Base-by-base conservation (phyloP, 1,140 invertebrate species). In the Camponotus floridanus region DNA sequence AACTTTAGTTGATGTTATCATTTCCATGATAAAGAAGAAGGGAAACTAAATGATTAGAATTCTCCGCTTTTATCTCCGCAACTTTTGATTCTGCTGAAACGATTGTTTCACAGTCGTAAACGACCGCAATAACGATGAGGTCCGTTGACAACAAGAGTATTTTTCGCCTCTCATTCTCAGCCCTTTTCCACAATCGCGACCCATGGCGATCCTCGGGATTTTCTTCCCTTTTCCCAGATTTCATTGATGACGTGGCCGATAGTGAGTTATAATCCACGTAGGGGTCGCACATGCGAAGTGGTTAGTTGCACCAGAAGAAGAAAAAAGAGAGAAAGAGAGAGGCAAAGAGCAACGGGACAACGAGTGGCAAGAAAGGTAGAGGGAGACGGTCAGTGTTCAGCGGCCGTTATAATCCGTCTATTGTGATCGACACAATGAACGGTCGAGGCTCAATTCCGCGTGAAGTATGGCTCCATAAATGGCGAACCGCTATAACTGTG, bases 351-450 rank as follows among this genome's bases (percentile, higher is more conserved):
- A 51, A 48, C 13, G 48, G 48, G 15, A 15, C 48, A 51, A 13
- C 36, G 3, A 57, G 31, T 5, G 55, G 61, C 8, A 13, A 81
- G 70, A 67, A 70, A 81, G 59, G 45, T 57, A 51, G 70, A 87
- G 65, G 70, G 45, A 64, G 74, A 87, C 21, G 86, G 85, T 76
- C 79, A 64, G 71, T 90, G 87, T 88, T 91, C 91, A 90, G 86
- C 88, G 89, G 81, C 84, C 87, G 91, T 90, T 92, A 92, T 92
- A 92, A 92, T 92, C 90, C 88, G 78, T 87, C 88, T 78, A 92
- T 92, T 92, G 92, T 92, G 89, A 92, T 88, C 86, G 88, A 91
- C 90, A 92, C 92, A 92, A 91, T 92, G 92, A 92, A 88, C 88
- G 83, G 79, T 86, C 71, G 71, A 68, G 78, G 76, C 87, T 92